Conservation (phyloP, 2,797 vertebrate species). For the Sebastolobus altivelis region DNA sequence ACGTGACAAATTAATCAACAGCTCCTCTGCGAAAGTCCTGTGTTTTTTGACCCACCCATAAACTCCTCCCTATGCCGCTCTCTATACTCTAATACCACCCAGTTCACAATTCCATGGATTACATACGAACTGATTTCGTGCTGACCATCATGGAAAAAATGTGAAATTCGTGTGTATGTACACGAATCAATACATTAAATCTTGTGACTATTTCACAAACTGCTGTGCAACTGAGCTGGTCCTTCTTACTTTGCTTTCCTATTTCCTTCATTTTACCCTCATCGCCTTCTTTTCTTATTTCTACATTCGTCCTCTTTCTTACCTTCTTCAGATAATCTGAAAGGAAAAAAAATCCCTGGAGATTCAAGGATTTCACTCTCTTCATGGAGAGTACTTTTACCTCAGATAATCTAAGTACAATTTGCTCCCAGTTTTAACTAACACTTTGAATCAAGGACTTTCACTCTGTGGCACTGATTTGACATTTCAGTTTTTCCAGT, state of each 20-base stretch:
- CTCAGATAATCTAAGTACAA: not conserved
- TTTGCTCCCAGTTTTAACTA: not conserved
- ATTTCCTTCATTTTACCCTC: not conserved
- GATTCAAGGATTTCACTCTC: not conserved
- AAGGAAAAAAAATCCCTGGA: not conserved
- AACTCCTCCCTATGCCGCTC: fast-evolving
- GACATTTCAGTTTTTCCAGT: conserved; percentile 9
- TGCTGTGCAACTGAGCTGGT: not conserved
- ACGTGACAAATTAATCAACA: not conserved
- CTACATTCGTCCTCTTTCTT: not conserved
- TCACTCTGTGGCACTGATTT: not conserved
- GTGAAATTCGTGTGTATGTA: no score
- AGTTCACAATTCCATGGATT: no score
- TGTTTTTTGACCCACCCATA: not conserved
- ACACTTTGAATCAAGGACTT: not conserved
- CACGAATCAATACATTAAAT: no score
- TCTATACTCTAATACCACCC: no score
- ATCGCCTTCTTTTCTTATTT: not conserved
- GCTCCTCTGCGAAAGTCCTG: fast-evolving
- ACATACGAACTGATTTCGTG: no score
- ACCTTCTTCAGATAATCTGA: not conserved
- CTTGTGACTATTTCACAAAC: not conserved
- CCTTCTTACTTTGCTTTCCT: not conserved
- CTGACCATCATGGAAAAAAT: no score
- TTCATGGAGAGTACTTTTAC: not conserved